Evolutionary conservation across 2,113 vertebrate species (phyloP), one percentile per base, ranked within the genome.

Genomic region (Seriola dumerili): DNA sequence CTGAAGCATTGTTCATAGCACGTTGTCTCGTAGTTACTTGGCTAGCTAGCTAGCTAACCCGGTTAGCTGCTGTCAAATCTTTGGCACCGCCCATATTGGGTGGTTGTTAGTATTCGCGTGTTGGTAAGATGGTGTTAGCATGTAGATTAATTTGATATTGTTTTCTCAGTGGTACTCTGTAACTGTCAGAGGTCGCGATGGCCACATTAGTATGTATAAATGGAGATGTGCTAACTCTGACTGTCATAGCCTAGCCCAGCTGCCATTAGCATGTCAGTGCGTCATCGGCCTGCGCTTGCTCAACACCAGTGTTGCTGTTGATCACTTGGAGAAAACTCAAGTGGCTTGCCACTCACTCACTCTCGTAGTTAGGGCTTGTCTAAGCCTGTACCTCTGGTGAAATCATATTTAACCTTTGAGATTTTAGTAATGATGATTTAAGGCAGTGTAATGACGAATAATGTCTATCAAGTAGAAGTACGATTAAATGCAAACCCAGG

Each of bases 211-310:
- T 19, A 0, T 12, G 25, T 55, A 21, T 8, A 52, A 48, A 21
- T 32, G 25, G 23, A 42, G 29, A 54, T 3, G 62, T 62, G 86
- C 86, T 81, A 87, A 84, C 78, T 75, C 52, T 55, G 9, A 54
- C 58, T 78, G 74, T 52, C 81, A 40, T 57, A 58, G 50, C 44
- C 14, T 76, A 74, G 71, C 81, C 16, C 67, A 80, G 74, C 78
- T 76, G 64, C 80, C 25, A 2, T 73, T 88, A 84, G 74, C 82
- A 36, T 78, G 86, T 75, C 63, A 76, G n/a, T 90, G 88, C 92
- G 89, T 93, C 91, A 93, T 85, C 86, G 89, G 90, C 76, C 89
- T 87, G 89, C 88, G 89, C 85, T 76, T 79, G 76, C 54, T 65
- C 71, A 80, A 85, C 52, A 81, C 36, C 21, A 46, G 34, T 61